These are phyloP conservation scores for Ectobius pallidus DNA, from an alignment of 2,888 invertebrate genomes.

Conservation along the genomic window DNA sequence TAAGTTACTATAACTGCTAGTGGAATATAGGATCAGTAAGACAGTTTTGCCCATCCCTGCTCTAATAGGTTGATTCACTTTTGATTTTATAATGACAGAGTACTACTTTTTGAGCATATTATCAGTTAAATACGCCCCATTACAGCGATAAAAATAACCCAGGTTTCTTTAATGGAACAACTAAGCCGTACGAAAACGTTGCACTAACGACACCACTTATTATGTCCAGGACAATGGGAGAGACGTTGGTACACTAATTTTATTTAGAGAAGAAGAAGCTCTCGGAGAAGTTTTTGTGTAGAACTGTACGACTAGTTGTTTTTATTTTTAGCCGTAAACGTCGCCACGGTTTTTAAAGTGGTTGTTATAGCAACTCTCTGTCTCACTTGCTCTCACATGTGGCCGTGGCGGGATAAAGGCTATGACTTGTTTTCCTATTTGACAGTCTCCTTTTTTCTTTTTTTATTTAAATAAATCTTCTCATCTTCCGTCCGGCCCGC, in stretches of 20 bases:
- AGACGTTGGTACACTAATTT: not conserved
- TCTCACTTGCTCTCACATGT: not conserved
- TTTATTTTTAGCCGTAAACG: conserved; percentile 36
- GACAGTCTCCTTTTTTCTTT: conserved; percentile 13
- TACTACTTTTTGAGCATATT: too few relatives aligned
- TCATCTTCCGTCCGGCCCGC: not conserved
- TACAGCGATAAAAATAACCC: too few relatives aligned
- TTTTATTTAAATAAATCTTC: conserved; percentile 21
- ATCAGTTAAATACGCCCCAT: too few relatives aligned
- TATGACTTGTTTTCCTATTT: conserved; percentile 17
- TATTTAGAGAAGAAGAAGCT: not conserved
- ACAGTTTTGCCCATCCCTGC: too few relatives aligned
- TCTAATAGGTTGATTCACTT: too few relatives aligned
- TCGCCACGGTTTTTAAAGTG: conserved; percentile 31
- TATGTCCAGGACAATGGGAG: too few relatives aligned
- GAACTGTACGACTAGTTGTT: conserved; percentile 23
- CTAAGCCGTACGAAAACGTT: too few relatives aligned
- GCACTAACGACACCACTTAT: not conserved
- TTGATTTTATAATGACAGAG: too few relatives aligned
- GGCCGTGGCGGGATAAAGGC: not conserved
- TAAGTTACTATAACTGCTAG: too few relatives aligned
- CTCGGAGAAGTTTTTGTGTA: conserved; percentile 3
- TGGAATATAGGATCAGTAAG: too few relatives aligned
- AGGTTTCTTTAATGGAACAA: too few relatives aligned
- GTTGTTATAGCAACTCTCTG: conserved; percentile 14